A percentile compares a stretch with the other conserved stretches of the same genome.
phyloP scores from a whole-genome alignment of 2,797 vertebrate species.

The Chanos chanos region DNA sequence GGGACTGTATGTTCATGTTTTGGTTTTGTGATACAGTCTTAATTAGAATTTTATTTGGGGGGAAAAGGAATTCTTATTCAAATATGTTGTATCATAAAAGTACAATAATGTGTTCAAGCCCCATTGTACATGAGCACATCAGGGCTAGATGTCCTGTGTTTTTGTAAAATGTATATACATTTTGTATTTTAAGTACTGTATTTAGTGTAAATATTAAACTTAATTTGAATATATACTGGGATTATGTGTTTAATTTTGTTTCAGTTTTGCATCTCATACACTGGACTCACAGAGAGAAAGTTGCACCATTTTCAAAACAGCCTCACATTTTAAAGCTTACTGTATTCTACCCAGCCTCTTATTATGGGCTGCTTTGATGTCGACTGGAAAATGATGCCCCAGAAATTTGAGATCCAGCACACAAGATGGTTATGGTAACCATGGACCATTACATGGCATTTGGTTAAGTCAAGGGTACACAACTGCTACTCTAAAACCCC shows the following conservation, averaged over 20 bases:
- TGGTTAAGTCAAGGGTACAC: constrained; percentile 45
- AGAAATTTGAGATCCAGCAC: constrained; percentile 28
- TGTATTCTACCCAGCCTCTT: constrained; percentile 50
- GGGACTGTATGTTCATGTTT: constrained; percentile 45
- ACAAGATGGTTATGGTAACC: constrained; percentile 40
- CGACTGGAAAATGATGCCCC: constrained; percentile 21
- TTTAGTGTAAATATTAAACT: constrained; percentile 90
- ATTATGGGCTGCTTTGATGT: constrained; percentile 39
- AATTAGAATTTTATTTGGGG: constrained; percentile 17
- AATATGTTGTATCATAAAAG: constrained; percentile 60
- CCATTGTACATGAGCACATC: constrained; percentile 84
- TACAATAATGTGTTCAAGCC: constrained; percentile 75
- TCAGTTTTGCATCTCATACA: not conserved
- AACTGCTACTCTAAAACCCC: constrained; percentile 52
- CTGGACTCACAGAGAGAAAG: not conserved
- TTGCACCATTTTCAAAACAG: not conserved
- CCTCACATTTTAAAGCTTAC: constrained; percentile 42
- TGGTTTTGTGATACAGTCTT: constrained; percentile 25
- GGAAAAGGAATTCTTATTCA: constrained; percentile 30
- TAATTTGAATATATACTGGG: constrained; percentile 54
- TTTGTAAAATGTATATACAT: constrained; percentile 82
- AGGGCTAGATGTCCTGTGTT: constrained; percentile 90
- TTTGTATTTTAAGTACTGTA: constrained; percentile 90
- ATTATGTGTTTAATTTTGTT: constrained; percentile 4
- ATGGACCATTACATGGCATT: constrained; percentile 46